These are phyloP conservation scores for Pandemis cinnamomeana DNA, from an alignment of 2,888 invertebrate genomes.

Conservation along the genomic window DNA sequence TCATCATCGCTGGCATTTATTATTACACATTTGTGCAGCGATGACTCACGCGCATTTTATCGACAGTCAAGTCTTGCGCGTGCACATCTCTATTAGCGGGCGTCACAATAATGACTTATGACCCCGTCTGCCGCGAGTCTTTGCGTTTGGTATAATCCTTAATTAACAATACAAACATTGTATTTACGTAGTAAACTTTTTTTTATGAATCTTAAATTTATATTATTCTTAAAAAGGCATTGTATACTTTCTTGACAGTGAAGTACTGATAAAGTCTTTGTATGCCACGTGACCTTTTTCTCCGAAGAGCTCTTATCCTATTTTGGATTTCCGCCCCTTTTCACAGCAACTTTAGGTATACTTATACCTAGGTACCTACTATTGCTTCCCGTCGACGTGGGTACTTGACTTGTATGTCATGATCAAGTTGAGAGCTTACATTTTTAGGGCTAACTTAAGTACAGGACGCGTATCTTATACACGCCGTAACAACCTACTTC, in stretches of 20 bases:
- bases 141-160: too few species aligned
- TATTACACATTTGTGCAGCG: too few species aligned
- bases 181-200: too few species aligned
- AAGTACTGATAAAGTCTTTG: not conserved
- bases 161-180: too few species aligned
- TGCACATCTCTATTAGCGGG: too few species aligned
- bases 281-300: not conserved
- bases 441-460: not conserved
- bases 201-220: too few species aligned
- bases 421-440: not conserved
- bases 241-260: not conserved
- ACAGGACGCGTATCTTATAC: not conserved
- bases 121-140: too few species aligned
- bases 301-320: conserved; percentile 1
- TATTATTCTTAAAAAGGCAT: not conserved
- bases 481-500: too few species aligned
- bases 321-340: conserved; percentile 14
- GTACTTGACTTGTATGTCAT: not conserved
- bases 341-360: not conserved
- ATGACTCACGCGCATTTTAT: too few species aligned
- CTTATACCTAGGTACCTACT: not conserved
- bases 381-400: not conserved
- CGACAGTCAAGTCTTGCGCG: too few species aligned
- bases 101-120: too few species aligned
- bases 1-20: too few species aligned